These are phyloP conservation scores for Tridacna crocea DNA, from an alignment of 2,888 invertebrate species.

Conservation along the genomic window DNA sequence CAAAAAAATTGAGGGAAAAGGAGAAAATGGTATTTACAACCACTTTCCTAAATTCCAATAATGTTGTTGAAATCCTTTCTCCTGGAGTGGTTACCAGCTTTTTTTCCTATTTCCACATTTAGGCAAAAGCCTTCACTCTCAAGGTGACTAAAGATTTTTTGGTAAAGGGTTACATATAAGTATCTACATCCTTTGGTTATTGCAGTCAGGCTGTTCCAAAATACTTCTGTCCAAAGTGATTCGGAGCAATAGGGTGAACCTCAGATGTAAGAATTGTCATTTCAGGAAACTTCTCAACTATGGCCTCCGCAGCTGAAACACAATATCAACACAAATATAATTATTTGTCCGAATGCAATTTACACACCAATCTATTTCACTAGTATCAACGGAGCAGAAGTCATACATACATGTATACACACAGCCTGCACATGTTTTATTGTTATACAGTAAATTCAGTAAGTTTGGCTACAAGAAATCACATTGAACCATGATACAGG, in stretches of 20 bases:
- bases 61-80: no score
- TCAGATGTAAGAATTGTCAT: conserved; percentile 98
- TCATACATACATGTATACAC: no score
- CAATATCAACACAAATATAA: not conserved
- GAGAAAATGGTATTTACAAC: no score
- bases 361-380: not conserved
- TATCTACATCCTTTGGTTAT: not conserved
- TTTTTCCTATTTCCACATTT: not conserved
- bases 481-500: no score
- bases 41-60: no score
- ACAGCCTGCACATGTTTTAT: no score
- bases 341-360: not conserved
- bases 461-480: no score
- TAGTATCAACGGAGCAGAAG: no score
- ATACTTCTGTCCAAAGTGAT: conserved; percentile 99
- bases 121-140: not conserved
- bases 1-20: no score
- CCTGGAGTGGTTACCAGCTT: not conserved
- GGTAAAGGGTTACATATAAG: not conserved
- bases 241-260: conserved; percentile 96
- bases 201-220: conserved; percentile 92
- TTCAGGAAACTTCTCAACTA: conserved; percentile 82
- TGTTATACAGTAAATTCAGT: no score
- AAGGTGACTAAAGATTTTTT: not conserved
- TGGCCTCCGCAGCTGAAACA: conserved; percentile 79